These are phyloP conservation scores for Tetranychus piercei DNA, from an alignment of 2,888 invertebrate species.

Conservation along the genomic window DNA sequence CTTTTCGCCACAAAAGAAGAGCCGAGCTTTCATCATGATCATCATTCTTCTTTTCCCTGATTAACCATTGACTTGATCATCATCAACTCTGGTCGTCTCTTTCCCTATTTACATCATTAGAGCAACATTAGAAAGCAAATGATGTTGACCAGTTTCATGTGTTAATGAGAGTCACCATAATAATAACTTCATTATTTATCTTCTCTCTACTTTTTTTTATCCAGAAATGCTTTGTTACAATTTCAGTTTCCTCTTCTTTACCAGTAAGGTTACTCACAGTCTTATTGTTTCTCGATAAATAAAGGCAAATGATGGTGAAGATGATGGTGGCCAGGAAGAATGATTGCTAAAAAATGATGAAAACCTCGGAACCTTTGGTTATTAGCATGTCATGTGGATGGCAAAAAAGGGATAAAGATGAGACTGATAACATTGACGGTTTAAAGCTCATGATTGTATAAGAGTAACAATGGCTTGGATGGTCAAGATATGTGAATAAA, in stretches of 20 bases:
- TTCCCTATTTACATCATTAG: background rate
- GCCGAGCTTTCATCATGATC: background rate
- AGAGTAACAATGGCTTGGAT: background rate
- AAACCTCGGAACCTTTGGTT: background rate
- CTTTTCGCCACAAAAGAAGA: background rate
- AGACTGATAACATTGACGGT: background rate
- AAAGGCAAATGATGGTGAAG: no score
- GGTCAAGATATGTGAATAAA: slow-evolving; percentile 1
- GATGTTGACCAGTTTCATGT: background rate
- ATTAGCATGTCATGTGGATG: background rate
- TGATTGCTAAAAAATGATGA: background rate
- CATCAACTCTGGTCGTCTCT: background rate
- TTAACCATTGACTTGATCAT: background rate
- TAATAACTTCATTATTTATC: background rate
- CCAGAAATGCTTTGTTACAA: no score
- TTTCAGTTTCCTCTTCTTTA: no score
- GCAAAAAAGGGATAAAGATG: background rate
- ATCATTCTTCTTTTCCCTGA: background rate
- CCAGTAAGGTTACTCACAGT: no score
- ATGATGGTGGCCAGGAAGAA: no score
- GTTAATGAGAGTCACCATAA: background rate
- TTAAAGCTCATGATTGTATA: background rate
- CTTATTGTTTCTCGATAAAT: no score
- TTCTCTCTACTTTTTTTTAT: background rate
- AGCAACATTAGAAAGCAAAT: background rate